Evolutionary conservation across 1,140 invertebrate species (phyloP).

Genomic region (Bombus terrestris): DNA sequence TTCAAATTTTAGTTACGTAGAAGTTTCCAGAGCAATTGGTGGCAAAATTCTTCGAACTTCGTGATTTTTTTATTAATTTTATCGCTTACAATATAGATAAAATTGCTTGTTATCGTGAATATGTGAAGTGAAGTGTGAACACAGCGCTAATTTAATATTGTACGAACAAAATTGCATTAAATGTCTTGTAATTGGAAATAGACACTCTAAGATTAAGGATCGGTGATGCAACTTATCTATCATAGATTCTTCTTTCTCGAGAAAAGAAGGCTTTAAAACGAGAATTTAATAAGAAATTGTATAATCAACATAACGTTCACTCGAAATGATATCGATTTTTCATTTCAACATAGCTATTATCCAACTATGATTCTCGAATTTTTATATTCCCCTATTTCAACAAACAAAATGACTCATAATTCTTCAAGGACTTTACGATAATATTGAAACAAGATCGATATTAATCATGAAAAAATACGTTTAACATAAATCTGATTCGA

Average conservation of each 20-base stretch:
- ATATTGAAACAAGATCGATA: neutral
- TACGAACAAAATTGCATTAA: neutral
- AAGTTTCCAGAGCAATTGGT: neutral
- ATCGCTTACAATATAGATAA: neutral
- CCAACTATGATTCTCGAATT: neutral
- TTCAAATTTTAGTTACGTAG: constrained; percentile 8
- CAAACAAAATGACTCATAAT: no score
- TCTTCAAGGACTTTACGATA: neutral
- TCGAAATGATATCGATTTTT: neutral
- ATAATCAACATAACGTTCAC: neutral
- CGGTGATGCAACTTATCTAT: neutral
- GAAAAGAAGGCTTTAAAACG: neutral
- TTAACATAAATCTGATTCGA: no score
- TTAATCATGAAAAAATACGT: no score
- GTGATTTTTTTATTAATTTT: neutral
- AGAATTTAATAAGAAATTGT: neutral
- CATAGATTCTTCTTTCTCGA: no score
- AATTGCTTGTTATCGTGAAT: neutral
- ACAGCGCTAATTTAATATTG: neutral
- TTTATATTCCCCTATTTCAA: neutral
- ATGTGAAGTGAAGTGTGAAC: no score
- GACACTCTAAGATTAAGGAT: no score
- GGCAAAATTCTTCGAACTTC: neutral
- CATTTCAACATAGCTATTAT: neutral
- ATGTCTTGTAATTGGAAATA: neutral